These are phyloP conservation scores for Poeciliopsis paucimaculata DNA, from an alignment of 2,797 vertebrate species.

Conservation along the genomic window DNA sequence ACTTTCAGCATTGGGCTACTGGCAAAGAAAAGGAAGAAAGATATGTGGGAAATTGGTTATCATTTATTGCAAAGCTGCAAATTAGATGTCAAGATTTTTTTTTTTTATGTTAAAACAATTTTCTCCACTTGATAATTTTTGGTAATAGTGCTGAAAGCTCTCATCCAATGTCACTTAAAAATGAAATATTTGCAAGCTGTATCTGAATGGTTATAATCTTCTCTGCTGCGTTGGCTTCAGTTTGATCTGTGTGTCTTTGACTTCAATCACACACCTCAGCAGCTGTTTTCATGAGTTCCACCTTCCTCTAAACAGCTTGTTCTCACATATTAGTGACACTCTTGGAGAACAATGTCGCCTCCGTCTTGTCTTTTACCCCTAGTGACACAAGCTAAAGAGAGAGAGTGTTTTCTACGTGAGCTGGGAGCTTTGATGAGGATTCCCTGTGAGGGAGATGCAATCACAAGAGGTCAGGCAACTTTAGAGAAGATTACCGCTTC, in stretches of 20 bases:
- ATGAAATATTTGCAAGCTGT: not conserved
- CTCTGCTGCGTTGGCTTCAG: conserved; percentile 5
- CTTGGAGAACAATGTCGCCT: conserved; percentile 23
- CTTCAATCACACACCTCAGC: conserved; percentile 39
- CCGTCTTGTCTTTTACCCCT: conserved; percentile 10
- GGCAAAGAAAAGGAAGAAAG: not conserved
- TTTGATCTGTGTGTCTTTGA: conserved; percentile 17
- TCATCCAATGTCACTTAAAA: not conserved
- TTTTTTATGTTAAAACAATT: not conserved
- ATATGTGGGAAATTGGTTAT: not conserved
- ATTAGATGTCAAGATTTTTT: not conserved
- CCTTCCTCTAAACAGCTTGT: conserved; percentile 52
- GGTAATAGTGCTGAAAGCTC: not conserved
- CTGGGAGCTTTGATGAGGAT: conserved; percentile 22
- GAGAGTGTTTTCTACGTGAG: conserved; percentile 5
- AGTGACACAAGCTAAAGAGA: conserved; percentile 8
- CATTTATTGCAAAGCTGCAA: conserved; percentile 9
- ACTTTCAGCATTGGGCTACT: not conserved
- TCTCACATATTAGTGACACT: conserved; percentile 31
- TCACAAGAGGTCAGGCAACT: conserved; percentile 47
- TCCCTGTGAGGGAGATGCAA: conserved; percentile 34
- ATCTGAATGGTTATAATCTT: not conserved
- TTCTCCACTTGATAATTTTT: not conserved
- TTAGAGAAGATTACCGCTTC: conserved; percentile 51
- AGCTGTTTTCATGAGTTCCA: conserved; percentile 66